Evolutionary conservation across 2,113 vertebrate species (phyloP).

Genomic region (Columbina picui): DNA sequence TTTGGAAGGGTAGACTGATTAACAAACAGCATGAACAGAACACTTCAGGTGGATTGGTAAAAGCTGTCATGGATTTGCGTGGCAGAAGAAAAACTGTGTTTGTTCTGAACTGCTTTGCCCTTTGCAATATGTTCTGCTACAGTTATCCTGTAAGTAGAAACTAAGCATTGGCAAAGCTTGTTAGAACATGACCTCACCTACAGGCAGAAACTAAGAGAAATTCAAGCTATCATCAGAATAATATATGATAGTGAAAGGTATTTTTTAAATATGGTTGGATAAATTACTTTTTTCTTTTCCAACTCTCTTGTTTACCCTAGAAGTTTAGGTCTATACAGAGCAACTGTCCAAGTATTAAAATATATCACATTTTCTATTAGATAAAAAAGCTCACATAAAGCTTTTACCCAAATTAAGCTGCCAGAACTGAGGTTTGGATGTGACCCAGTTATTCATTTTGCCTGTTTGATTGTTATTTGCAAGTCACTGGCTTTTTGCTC

Average conservation of each 20-base stretch:
- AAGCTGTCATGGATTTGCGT: neutral
- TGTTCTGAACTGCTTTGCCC: neutral
- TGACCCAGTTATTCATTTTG: neutral
- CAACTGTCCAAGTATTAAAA: neutral
- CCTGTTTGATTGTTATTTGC: neutral
- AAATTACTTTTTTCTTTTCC: neutral
- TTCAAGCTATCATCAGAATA: neutral
- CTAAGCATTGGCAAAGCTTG: neutral
- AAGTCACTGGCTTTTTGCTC: neutral
- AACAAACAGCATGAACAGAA: neutral
- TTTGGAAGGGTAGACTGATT: neutral
- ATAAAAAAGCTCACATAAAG: neutral
- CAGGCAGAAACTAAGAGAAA: neutral
- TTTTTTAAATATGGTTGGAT: neutral
- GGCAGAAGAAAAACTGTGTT: neutral
- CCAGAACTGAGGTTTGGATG: neutral
- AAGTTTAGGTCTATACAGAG: neutral
- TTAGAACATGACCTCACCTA: neutral
- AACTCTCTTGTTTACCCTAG: neutral
- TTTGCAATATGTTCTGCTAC: neutral
- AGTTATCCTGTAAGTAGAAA: neutral
- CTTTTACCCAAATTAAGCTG: constrained; percentile 14
- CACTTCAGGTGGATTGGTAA: neutral
- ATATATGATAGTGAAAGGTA: neutral
- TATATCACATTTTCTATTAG: neutral